Evolutionary conservation across 2,888 invertebrate genomes (phyloP).

Genomic region (Himalopsyche tibetana): DNA sequence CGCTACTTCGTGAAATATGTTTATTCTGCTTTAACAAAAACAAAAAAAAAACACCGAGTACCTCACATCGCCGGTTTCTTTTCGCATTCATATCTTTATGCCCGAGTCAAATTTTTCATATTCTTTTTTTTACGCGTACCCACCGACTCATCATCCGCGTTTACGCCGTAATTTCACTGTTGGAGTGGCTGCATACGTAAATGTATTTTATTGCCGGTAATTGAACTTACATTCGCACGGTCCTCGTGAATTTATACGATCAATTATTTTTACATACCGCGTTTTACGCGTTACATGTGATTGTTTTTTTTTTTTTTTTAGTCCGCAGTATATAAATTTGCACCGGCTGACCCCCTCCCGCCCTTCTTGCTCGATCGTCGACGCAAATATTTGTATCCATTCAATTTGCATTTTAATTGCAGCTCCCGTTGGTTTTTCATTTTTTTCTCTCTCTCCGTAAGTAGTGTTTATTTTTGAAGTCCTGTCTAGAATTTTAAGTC

Average conservation of each 20-base stretch:
- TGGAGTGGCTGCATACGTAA: too few species aligned
- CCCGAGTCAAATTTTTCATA: too few species aligned
- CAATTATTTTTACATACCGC: conserved; percentile 1
- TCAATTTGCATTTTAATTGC: conserved; percentile 13
- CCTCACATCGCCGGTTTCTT: too few species aligned
- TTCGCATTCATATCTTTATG: too few species aligned
- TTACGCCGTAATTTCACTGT: too few species aligned
- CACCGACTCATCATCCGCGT: too few species aligned
- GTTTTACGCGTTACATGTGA: not conserved
- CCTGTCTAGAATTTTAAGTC: not conserved
- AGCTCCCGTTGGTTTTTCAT: not conserved
- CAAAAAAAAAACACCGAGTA: too few species aligned
- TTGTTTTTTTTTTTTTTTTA: not conserved
- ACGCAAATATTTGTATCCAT: not conserved
- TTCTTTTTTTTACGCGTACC: too few species aligned
- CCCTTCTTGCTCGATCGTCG: not conserved
- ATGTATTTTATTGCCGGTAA: too few species aligned
- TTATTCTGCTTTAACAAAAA: too few species aligned
- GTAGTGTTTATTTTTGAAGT: not conserved
- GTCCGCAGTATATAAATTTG: not conserved
- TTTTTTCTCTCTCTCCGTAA: not conserved
- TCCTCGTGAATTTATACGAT: not conserved
- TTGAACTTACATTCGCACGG: not conserved
- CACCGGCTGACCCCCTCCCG: not conserved
- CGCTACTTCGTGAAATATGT: too few species aligned